Percentiles rank a stretch among this genome's conserved stretches.
phyloP scores from a whole-genome alignment of 1,140 invertebrate genomes.

The Asobara japonica region DNA sequence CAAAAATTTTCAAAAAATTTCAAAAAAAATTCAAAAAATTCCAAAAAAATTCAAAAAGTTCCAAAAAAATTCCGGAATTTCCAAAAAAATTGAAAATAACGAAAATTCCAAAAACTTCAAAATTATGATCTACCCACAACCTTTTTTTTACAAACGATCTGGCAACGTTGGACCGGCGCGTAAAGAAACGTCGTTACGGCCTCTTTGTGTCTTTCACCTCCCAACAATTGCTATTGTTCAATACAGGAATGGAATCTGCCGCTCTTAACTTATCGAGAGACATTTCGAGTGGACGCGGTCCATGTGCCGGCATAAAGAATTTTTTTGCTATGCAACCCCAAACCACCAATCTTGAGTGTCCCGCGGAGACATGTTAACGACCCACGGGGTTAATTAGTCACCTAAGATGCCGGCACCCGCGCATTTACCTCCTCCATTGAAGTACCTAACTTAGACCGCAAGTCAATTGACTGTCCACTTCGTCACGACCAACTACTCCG shows the following conservation, averaged over 20 bases:
- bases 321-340: slow-evolving; percentile 14
- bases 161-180: not conserved
- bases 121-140: too few relatives aligned
- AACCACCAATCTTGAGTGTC: not conserved
- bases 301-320: slow-evolving; percentile 49
- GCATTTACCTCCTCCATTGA: not conserved
- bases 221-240: slow-evolving; percentile 45
- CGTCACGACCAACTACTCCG: not conserved
- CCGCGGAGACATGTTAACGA: slow-evolving; percentile 49
- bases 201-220: slow-evolving; percentile 27
- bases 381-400: slow-evolving; percentile 52
- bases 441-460: not conserved
- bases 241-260: not conserved
- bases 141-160: too few relatives aligned
- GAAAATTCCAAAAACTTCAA: too few relatives aligned
- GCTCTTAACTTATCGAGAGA: not conserved
- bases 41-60: too few relatives aligned
- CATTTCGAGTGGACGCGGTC: slow-evolving; percentile 15
- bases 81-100: too few relatives aligned
- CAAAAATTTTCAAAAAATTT: too few relatives aligned
- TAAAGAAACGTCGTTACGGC: slow-evolving; percentile 36
- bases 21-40: too few relatives aligned
- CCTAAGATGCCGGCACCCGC: slow-evolving; percentile 26
- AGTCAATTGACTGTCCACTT: slow-evolving; percentile 10
- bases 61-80: too few relatives aligned